Percentiles rank a stretch among this genome's conserved stretches.
These are phyloP conservation scores for Percopsis transmontana DNA, from an alignment of 2,113 vertebrate species.

Conservation along the genomic window DNA sequence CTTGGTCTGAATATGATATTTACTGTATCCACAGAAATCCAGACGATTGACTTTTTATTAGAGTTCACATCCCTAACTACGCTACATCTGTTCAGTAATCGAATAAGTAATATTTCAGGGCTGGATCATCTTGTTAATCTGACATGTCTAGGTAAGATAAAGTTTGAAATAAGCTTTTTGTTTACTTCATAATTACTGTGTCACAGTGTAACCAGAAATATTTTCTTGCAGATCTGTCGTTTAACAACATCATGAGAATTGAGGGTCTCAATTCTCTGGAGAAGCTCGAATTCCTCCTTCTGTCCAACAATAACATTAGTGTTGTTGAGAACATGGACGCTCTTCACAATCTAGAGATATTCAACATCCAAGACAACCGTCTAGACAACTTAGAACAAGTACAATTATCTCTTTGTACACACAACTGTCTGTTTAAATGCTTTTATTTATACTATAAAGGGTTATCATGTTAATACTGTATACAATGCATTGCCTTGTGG, in stretches of 20 bases:
- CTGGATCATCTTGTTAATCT: slow-evolving; percentile 83
- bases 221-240: slow-evolving; percentile 87
- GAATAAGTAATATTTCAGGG: slow-evolving; percentile 87
- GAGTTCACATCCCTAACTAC: slow-evolving; percentile 84
- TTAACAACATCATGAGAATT: slow-evolving; percentile 90
- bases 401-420: neutral
- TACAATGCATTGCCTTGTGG: neutral
- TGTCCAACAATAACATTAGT: slow-evolving; percentile 87
- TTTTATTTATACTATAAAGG: neutral
- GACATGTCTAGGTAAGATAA: slow-evolving; percentile 74
- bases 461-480: neutral
- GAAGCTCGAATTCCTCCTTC: slow-evolving; percentile 87
- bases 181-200: too few relatives aligned
- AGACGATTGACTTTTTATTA: slow-evolving; percentile 85
- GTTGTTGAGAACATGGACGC: slow-evolving; percentile 85
- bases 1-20: neutral
- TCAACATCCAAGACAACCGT: slow-evolving; percentile 86
- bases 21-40: slow-evolving; percentile 78
- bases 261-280: slow-evolving; percentile 84
- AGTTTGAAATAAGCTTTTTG: neutral
- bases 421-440: neutral
- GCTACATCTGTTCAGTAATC: slow-evolving; percentile 89
- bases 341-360: slow-evolving; percentile 81
- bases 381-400: slow-evolving; percentile 83
- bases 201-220: neutral